Percentiles rank a stretch among this genome's conserved stretches.
Evolutionary conservation across 2,888 invertebrate genomes (phyloP).

Genomic region (Sinelater perroti): DNA sequence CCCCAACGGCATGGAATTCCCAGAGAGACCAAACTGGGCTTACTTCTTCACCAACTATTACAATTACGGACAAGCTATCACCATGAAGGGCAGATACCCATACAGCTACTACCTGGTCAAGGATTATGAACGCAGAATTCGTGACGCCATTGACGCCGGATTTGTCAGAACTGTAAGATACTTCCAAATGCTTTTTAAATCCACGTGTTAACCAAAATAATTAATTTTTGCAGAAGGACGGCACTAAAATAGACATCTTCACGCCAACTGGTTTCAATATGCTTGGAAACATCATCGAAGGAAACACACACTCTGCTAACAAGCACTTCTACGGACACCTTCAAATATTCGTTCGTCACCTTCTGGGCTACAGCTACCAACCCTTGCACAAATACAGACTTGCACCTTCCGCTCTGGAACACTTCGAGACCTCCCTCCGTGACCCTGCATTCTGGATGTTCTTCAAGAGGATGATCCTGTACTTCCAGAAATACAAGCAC

Average conservation of each 20-base stretch:
- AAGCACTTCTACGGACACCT: constrained; percentile 68
- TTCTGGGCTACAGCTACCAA: constrained; percentile 64
- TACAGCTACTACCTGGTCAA: constrained; percentile 60
- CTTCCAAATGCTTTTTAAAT: not conserved
- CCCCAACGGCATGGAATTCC: constrained; percentile 73
- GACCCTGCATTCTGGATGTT: constrained; percentile 77
- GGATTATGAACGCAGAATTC: constrained; percentile 65
- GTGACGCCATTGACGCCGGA: constrained; percentile 67
- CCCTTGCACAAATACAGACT: constrained; percentile 58
- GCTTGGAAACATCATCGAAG: constrained; percentile 72
- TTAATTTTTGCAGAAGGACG: constrained; percentile 42
- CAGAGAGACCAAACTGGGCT: constrained; percentile 68
- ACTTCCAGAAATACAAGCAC: constrained; percentile 69
- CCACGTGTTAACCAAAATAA: not conserved
- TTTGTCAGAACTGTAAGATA: constrained; percentile 56
- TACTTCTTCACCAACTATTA: constrained; percentile 61
- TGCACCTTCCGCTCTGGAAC: constrained; percentile 71
- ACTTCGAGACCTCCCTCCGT: constrained; percentile 70
- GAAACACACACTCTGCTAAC: constrained; percentile 70
- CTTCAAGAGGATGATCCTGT: constrained; percentile 67
- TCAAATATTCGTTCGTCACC: constrained; percentile 64
- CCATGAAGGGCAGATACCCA: constrained; percentile 61
- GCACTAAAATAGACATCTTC: constrained; percentile 64
- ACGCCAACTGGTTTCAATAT: constrained; percentile 70
- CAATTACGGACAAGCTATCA: constrained; percentile 51